Base-by-base conservation (phyloP, 2,797 vertebrate species). In the Argentina silus region DNA sequence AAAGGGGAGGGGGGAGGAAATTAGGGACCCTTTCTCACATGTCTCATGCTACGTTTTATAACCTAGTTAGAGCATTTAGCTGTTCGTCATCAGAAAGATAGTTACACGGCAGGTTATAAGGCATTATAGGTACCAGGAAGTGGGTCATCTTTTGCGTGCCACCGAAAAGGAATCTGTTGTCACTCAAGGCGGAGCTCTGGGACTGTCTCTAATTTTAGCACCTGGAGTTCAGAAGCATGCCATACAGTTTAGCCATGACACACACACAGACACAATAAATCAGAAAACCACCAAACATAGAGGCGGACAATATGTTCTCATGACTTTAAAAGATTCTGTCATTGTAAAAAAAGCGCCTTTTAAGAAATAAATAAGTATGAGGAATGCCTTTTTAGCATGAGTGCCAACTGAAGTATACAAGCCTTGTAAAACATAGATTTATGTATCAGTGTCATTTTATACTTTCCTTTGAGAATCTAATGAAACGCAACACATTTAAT, bases 201-300 rank as follows among this genome's bases (percentile, higher is more conserved):
- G 88, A 87, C 85, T 72, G 86, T 69, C 59, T 87, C 91, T 93
- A 93, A 92, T 93, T 93, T 90, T 93, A 93, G 90, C 64, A 76
- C 66, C 80, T 75, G 74, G 51, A 78, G 85, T 80, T 73, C 71
- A 78, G 81, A 92, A 79, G 68, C 83, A 85, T 83, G 76, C 80
- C 79, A 71, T 79, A 65, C 78, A 68, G 82, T 89, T 88, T 82
- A 85, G 85, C 78, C 76, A 82, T 64, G 87, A 85, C 89, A 85
- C 83, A 87, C 88, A 86, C 85, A 82, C 78, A 89, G 78, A 85
- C 62, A 36, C 82, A 81, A 86, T 90, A 89, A 91, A 93, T 90
- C 91, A 90, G 79, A 82, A 78, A 88, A 82, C 72, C 66, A 68
- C 62, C 36, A 65, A 62, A 78, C 78, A 84, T 86, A 89, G 76